Evolutionary conservation across 2,888 invertebrate species (phyloP), one percentile per base, ranked within the genome.

Genomic region (Alentia gelatinosa): DNA sequence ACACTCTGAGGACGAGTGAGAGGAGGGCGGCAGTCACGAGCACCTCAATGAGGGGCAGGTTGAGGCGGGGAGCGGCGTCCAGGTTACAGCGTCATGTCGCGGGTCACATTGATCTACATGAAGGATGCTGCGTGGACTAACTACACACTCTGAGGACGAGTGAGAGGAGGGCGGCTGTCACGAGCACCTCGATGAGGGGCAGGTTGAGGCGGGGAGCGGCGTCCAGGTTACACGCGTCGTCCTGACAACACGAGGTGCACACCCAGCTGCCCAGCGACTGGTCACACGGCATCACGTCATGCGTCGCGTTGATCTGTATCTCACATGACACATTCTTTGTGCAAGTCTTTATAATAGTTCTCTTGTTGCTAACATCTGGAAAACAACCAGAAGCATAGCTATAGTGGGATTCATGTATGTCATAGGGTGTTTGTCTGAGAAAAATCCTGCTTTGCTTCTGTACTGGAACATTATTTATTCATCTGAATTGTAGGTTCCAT

Each of bases 311-410:
- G 9, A 86, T 91, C 79, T 93, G 93, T 12, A 91, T 89, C 19
- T 91, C 89, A 56, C 93, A 93, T 0, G 93, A 93, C 23, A 74
- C 86, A 47, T 93, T 93, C 56, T 92, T 92, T 26, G 93, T 92
- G 90, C 93, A 93, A 0, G 92, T 92, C 83, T 93, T 93, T 23
- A 91, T 92, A 26, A 93, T 93, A 23, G 92, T 92, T n/a, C 93
- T 35, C 79, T 92, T 93, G 88, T 93, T 93, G 74, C 91, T 92
- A 30, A 92, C 92, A 40, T 93, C 93, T 93, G 92, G 0, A 93
- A 92, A n/a, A 33, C 68, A 68, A 68, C 5, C 19, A 56, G 19
- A 3, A 56, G 12, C 19, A 9, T 56, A 56, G 19, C n/a, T n/a
- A n/a, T n/a, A n/a, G n/a, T n/a, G n/a, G n/a, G n/a, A n/a, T n/a